Conservation (phyloP, 2,888 invertebrate genomes). For the Sarcophaga subvicina region DNA sequence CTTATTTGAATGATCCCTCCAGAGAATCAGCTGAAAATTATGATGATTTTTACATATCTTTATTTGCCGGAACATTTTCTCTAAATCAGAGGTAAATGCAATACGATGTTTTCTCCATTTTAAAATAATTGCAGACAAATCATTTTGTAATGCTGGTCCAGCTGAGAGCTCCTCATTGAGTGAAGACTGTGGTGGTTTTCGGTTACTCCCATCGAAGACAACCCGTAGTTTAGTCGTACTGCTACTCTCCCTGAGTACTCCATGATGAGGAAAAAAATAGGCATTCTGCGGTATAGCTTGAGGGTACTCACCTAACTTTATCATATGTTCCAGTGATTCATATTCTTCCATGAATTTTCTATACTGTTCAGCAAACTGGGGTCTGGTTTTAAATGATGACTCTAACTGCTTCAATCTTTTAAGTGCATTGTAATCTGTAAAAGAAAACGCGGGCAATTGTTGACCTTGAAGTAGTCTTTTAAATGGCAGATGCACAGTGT, state of each 20-base stretch:
- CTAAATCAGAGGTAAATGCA: constrained; percentile 42
- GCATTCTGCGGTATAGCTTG: constrained; percentile 41
- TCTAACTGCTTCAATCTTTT: constrained; percentile 47
- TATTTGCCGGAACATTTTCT: constrained; percentile 52
- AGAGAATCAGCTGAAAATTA: too few relatives aligned
- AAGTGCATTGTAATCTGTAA: constrained; percentile 45
- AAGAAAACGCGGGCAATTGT: constrained; percentile 24
- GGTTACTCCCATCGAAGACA: constrained; percentile 4
- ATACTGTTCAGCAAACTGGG: constrained; percentile 31
- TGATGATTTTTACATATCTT: neutral
- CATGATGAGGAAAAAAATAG: constrained; percentile 45
- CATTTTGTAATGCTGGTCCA: constrained; percentile 50
- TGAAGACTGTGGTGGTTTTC: constrained; percentile 24
- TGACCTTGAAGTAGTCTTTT: constrained; percentile 29
- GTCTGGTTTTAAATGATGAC: constrained; percentile 5
- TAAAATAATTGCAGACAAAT: constrained; percentile 31
- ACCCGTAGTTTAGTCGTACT: constrained; percentile 46
- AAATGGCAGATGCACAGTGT: constrained; percentile 46
- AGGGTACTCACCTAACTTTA: constrained; percentile 53
- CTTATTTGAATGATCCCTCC: too few relatives aligned
- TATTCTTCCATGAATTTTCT: constrained; percentile 46
- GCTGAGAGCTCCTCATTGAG: constrained; percentile 43
- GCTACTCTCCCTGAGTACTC: constrained; percentile 43
- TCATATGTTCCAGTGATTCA: constrained; percentile 49
- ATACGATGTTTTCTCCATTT: constrained; percentile 36